A percentile compares a stretch with the other conserved stretches of the same genome.
phyloP scores from a whole-genome alignment of 2,888 invertebrate species.

The Bellardia pandia region DNA sequence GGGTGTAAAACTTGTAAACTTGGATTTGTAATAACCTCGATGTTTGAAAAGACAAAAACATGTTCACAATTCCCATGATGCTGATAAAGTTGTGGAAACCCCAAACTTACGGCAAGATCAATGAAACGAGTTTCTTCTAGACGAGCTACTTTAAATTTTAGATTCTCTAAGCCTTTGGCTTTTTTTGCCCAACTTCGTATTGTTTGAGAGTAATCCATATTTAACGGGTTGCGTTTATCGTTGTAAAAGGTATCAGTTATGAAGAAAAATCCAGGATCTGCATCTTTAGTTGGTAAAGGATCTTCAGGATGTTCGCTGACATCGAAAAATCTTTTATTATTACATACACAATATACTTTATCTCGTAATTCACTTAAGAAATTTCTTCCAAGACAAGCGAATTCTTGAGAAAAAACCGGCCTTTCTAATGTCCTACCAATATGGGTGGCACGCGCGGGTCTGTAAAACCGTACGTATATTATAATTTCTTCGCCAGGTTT shows the following conservation, averaged over 20 bases:
- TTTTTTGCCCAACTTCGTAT: constrained; percentile 87
- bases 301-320: constrained; percentile 85
- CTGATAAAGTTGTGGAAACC: constrained; percentile 90
- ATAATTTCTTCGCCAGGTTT: constrained; percentile 81
- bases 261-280: constrained; percentile 88
- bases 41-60: constrained; percentile 91
- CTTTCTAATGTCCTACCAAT: constrained; percentile 76
- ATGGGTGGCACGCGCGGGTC: constrained; percentile 84
- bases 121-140: constrained; percentile 86
- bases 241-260: constrained; percentile 92
- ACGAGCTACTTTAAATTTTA: constrained; percentile 84
- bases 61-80: constrained; percentile 98
- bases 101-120: constrained; percentile 86
- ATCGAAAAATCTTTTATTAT: constrained; percentile 87
- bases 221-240: constrained; percentile 86
- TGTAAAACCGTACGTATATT: constrained; percentile 85
- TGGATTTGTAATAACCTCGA: constrained; percentile 86
- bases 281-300: constrained; percentile 74
- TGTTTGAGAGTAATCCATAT: constrained; percentile 88
- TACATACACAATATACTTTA: constrained; percentile 90
- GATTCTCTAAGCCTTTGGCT: constrained; percentile 75
- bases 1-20: constrained; percentile 72
- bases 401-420: constrained; percentile 86
- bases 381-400: constrained; percentile 88
- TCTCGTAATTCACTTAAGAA: constrained; percentile 90